These are phyloP conservation scores for Cranoglanis bouderius DNA, from an alignment of 2,113 vertebrate species.

Conservation along the genomic window DNA sequence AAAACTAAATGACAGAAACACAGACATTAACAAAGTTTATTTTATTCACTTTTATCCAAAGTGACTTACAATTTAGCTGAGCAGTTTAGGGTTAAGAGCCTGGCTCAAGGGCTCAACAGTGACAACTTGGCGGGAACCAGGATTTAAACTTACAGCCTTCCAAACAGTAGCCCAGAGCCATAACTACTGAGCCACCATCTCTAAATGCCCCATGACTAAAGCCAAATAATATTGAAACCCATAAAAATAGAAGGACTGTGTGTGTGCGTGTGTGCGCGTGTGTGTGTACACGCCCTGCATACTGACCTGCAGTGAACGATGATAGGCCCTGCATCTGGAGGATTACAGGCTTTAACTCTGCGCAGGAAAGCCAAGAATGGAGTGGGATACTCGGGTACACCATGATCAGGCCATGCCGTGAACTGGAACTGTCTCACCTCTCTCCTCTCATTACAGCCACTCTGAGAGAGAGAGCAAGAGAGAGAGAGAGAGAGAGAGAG, in stretches of 20 bases:
- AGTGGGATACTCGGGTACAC: constrained; percentile 94
- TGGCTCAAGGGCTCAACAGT: neutral
- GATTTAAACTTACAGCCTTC: neutral
- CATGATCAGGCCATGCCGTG: constrained; percentile 95
- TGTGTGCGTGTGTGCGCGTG: neutral
- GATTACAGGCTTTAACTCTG: constrained; percentile 95
- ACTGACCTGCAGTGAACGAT: constrained; percentile 95
- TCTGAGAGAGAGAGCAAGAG: constrained; percentile 69
- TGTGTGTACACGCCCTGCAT: neutral
- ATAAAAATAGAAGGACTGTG: neutral
- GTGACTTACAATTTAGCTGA: neutral
- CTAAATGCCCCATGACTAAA: neutral
- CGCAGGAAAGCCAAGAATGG: constrained; percentile 96
- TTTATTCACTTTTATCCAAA: neutral
- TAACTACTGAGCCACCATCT: neutral
- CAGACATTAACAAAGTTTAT: neutral
- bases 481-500: neutral
- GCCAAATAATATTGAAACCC: neutral
- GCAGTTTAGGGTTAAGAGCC: neutral
- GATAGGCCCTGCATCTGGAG: constrained; percentile 89
- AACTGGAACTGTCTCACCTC: constrained; percentile 99
- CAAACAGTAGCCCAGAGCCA: neutral
- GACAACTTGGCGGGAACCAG: neutral
- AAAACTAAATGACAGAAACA: neutral
- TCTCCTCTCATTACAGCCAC: constrained; percentile 89